A percentile compares a stretch with the other conserved stretches of the same genome.
Conservation (phyloP, 2,113 vertebrate genomes). For the Argyrosomus japonicus region DNA sequence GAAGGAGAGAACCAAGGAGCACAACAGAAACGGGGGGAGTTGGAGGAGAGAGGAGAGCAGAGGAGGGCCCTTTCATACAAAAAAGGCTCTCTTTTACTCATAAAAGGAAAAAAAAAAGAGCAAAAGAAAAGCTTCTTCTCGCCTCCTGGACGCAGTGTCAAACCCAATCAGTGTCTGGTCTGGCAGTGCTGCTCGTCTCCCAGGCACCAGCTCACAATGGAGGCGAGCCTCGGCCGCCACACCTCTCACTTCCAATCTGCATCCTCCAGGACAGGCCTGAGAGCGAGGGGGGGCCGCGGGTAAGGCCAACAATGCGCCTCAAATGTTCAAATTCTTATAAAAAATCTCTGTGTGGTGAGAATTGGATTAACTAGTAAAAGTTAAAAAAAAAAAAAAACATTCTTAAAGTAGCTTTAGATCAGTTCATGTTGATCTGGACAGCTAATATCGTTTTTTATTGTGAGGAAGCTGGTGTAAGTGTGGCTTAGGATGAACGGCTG, state of each 20-base stretch:
- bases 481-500: constrained; percentile 40
- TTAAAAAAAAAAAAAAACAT: constrained; percentile 24
- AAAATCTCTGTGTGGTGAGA: constrained; percentile 48
- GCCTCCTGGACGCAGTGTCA: constrained; percentile 95
- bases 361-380: constrained; percentile 67
- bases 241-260: constrained; percentile 99
- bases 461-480: constrained; percentile 17
- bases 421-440: constrained; percentile 55
- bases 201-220: constrained; percentile 87
- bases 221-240: constrained; percentile 90
- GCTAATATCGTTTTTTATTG: constrained; percentile 59
- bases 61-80: constrained; percentile 69
- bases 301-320: constrained; percentile 50
- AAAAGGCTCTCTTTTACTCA: constrained; percentile 70
- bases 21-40: constrained; percentile 68
- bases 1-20: constrained; percentile 52
- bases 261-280: constrained; percentile 83
- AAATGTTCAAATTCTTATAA: constrained; percentile 61
- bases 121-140: constrained; percentile 82
- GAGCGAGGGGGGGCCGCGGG: constrained; percentile 36
- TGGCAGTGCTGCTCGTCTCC: constrained; percentile 75
- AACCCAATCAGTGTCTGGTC: constrained; percentile 93
- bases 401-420: constrained; percentile 48
- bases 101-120: constrained; percentile 77
- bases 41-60: constrained; percentile 60